Conservation (phyloP, 2,113 vertebrate species). For the Reinhardtius hippoglossoides region DNA sequence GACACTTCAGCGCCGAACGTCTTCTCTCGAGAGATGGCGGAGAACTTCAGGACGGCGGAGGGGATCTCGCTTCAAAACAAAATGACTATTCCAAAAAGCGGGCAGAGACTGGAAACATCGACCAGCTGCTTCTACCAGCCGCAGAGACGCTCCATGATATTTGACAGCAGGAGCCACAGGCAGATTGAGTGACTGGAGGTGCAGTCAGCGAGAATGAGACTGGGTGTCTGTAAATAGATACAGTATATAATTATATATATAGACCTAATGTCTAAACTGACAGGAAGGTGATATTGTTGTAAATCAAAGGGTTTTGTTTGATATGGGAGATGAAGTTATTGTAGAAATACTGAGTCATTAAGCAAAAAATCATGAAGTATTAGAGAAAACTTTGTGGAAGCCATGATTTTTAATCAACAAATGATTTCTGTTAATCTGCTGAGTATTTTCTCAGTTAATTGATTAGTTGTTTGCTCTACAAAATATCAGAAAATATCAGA, state of each 20-base stretch:
- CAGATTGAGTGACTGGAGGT: conserved; percentile 88
- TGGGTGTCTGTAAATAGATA: conserved; percentile 39
- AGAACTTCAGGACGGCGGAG: conserved; percentile 83
- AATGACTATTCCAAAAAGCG: conserved; percentile 98
- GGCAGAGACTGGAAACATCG: conserved; percentile 97
- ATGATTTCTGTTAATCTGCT: not conserved
- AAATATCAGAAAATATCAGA: not conserved
- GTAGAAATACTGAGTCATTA: conserved; percentile 1
- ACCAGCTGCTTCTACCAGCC: conserved; percentile 99
- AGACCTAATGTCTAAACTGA: not conserved
- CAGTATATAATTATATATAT: conserved; percentile 1
- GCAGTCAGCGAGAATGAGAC: not conserved
- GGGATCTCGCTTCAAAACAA: conserved; percentile 90
- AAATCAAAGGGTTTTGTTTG: conserved; percentile 5
- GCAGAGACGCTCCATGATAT: conserved; percentile 95
- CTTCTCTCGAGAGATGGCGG: conserved; percentile 85
- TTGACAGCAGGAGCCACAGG: conserved; percentile 93
- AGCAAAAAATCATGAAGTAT: not conserved
- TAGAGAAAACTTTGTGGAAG: not conserved
- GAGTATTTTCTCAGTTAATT: not conserved
- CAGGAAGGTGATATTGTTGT: not conserved
- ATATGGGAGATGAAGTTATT: not conserved
- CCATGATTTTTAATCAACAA: not conserved
- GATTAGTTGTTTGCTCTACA: not conserved
- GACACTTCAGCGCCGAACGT: conserved; percentile 83